phyloP scores from a whole-genome alignment of 2,888 invertebrate species.

The Atherix ibis region DNA sequence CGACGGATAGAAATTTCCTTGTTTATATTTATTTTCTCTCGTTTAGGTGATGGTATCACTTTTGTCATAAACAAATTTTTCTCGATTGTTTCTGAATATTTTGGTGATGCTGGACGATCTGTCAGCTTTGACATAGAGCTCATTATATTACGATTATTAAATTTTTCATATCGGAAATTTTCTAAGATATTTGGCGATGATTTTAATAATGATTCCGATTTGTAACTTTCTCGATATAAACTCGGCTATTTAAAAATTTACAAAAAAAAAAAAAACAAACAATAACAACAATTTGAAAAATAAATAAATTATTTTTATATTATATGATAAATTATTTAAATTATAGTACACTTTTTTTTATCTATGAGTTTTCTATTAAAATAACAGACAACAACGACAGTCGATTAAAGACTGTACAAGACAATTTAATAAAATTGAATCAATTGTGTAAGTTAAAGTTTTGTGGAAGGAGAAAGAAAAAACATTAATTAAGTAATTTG shows the following conservation, averaged over 20 bases:
- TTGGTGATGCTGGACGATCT: conserved; percentile 18
- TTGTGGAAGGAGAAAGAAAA: too few relatives aligned
- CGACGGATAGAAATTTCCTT: conserved; percentile 27
- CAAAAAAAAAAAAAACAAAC: too few relatives aligned
- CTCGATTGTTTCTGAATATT: conserved; percentile 28
- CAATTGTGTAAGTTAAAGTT: too few relatives aligned
- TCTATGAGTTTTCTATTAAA: too few relatives aligned
- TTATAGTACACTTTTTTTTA: too few relatives aligned
- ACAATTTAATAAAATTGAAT: too few relatives aligned
- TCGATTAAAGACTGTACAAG: too few relatives aligned
- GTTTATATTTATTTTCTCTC: conserved; percentile 15
- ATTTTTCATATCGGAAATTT: conserved; percentile 28
- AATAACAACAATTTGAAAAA: too few relatives aligned
- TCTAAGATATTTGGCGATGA: conserved; percentile 31
- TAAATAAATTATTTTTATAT: too few relatives aligned
- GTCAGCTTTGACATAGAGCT: conserved; percentile 11
- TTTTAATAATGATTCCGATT: conserved; percentile 22
- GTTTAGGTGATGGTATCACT: conserved; percentile 21
- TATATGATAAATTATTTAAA: too few relatives aligned
- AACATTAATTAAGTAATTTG: conserved; percentile 10
- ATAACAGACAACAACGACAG: too few relatives aligned
- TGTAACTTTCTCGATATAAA: conserved; percentile 8
- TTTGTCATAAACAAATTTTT: conserved; percentile 29
- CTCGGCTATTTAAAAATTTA: too few relatives aligned
- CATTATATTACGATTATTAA: conserved; percentile 13